phyloP scores from a whole-genome alignment of 2,888 invertebrate genomes.

The Hypolimnas misippus region DNA sequence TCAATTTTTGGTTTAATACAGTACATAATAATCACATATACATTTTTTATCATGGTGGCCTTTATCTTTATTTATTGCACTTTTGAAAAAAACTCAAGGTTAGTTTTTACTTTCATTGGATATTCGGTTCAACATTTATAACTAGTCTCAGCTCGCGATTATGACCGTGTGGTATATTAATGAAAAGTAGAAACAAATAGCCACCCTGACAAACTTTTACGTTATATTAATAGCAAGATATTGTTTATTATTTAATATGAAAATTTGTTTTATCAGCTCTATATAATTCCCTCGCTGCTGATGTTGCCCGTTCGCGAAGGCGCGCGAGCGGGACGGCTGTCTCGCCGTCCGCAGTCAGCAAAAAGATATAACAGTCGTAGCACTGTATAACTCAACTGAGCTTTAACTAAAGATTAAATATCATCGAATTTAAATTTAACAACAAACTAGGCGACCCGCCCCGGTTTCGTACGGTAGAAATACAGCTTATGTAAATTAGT shows the following conservation, averaged over 20 bases:
- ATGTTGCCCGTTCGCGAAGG: constrained; percentile 74
- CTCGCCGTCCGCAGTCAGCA: constrained; percentile 79
- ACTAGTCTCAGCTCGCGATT: too few species aligned
- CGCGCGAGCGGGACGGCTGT: constrained; percentile 74
- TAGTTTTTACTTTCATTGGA: too few species aligned
- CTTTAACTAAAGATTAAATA: constrained; percentile 42
- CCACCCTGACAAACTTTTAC: too few species aligned
- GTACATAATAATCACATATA: too few species aligned
- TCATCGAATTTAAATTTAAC: constrained; percentile 39
- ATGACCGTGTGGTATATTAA: too few species aligned
- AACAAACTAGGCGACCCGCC: neutral
- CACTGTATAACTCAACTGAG: constrained; percentile 44
- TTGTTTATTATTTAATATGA: neutral
- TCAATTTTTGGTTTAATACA: too few species aligned
- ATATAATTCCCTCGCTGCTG: constrained; percentile 63
- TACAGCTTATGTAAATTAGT: neutral
- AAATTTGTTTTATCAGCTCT: constrained; percentile 56
- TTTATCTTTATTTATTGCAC: too few species aligned
- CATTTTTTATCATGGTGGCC: too few species aligned
- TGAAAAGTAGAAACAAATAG: too few species aligned
- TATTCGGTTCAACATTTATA: too few species aligned
- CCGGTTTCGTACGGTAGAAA: neutral
- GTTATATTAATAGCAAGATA: too few species aligned
- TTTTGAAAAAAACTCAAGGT: too few species aligned
- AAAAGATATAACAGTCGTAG: constrained; percentile 68